Evolutionary conservation across 1,140 invertebrate species (phyloP).

Genomic region (Drosophila malerkotliana): DNA sequence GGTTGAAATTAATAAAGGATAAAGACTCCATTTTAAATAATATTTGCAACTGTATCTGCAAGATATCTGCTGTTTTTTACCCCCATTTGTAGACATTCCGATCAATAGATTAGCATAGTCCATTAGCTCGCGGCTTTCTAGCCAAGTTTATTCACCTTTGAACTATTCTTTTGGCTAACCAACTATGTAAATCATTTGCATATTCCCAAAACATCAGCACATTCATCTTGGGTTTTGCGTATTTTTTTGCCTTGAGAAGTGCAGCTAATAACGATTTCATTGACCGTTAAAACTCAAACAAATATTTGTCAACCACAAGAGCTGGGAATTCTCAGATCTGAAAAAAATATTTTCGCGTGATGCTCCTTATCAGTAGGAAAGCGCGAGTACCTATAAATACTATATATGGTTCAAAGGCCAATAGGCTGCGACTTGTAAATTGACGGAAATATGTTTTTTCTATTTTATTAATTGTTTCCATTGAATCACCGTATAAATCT

Average conservation of each 20-base stretch:
- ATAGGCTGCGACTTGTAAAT: slow-evolving; percentile 19
- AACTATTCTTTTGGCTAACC: slow-evolving; percentile 28
- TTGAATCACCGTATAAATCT: background rate
- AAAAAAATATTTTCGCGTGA: slow-evolving; percentile 41
- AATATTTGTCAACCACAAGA: slow-evolving; percentile 37
- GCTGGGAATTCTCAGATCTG: slow-evolving; percentile 29
- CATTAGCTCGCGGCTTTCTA: slow-evolving; percentile 33
- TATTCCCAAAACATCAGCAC: slow-evolving; percentile 22
- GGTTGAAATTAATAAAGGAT: background rate
- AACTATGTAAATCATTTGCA: slow-evolving; percentile 40
- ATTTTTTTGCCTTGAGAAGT: slow-evolving; percentile 17
- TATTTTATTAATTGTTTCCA: background rate
- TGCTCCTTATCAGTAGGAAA: slow-evolving; percentile 32
- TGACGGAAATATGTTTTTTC: slow-evolving; percentile 13
- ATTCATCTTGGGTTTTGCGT: slow-evolving; percentile 16
- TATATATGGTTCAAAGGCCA: slow-evolving; percentile 4
- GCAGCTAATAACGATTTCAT: slow-evolving; percentile 39
- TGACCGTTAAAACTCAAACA: slow-evolving; percentile 19
- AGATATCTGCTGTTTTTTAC: slow-evolving; percentile 3
- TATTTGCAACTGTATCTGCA: background rate
- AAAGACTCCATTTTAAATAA: background rate
- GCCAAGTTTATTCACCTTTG: slow-evolving; percentile 61
- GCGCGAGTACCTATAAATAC: background rate
- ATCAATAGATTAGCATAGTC: slow-evolving; percentile 33
- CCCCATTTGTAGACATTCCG: background rate